Evolutionary conservation across 1,140 invertebrate genomes (phyloP), one percentile per base, ranked within the genome.

Genomic region (Diorhabda carinulata): DNA sequence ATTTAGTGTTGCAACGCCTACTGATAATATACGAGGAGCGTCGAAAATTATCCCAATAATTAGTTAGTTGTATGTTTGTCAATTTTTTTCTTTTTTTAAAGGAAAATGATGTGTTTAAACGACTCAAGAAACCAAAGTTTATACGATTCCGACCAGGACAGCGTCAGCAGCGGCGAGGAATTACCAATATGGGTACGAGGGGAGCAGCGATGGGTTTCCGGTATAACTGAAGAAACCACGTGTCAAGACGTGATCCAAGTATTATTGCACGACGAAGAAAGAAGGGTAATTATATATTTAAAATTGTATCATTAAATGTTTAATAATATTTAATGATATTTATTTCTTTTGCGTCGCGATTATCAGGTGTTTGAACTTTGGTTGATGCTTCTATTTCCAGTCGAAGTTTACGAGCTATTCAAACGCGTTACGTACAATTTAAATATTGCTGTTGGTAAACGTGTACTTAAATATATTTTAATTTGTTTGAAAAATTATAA

Each of bases 101-200:
- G 45, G 41, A 72, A 69, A 62, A 77, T 70, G 69, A 78, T 78
- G 78, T 79, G 78, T 76, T 47, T 78, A 52, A 78, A 77, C 44
- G 71, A 75, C 40, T 61, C 52, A 3, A 74, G 74, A 61, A 71
- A 68, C 58, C 67, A 66, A 8, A 58, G 45, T 6, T 58, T 71
- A 44, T 70, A 72, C 42, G 63, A 83, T 45, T 74, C 72, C 6
- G 78, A 78, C 65, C 67, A 72, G 25, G 78, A 79, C 25, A 80
- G 78, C 59, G 75, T 72, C 43, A 80, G 74, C 60, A 79, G 79
- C 62, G 79, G 78, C 60, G 86, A 88, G 73, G 90, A 92, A 78
- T 86, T 94, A n/a, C 90, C 90, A 0, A 88, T 94, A 66, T 88
- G 91, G 86, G 87, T 93, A 2, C 82, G 88, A 65, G 91, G 90